A percentile compares a stretch with the other conserved stretches of the same genome.
Conservation (phyloP, 2,797 vertebrate species). For the Denticeps clupeoides region DNA sequence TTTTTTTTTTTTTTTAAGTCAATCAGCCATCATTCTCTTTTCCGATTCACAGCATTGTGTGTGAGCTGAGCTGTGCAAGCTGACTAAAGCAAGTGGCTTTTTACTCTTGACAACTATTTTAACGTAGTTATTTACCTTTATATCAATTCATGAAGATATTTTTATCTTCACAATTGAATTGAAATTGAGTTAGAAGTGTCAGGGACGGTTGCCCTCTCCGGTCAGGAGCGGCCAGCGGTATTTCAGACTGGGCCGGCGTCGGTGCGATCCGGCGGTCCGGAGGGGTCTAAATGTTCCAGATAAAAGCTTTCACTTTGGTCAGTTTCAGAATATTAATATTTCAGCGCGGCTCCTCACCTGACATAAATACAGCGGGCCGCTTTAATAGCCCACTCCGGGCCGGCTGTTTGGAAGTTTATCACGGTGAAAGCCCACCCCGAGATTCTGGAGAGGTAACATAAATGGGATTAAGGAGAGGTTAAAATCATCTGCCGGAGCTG, state of each 20-base stretch:
- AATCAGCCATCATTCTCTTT: slow-evolving; percentile 14
- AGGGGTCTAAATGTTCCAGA: slow-evolving; percentile 45
- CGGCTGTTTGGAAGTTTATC: slow-evolving; percentile 76
- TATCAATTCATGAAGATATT: too few species aligned
- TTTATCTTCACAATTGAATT: too few species aligned
- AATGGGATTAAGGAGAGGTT: slow-evolving; percentile 84
- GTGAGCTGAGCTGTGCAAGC: neutral
- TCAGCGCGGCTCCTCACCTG: slow-evolving; percentile 58
- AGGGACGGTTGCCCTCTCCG: too few species aligned
- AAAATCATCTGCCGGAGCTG: slow-evolving; percentile 71
- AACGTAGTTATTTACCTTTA: too few species aligned
- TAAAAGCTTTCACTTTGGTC: slow-evolving; percentile 70
- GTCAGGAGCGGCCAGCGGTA: slow-evolving; percentile 39
- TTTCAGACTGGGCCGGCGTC: slow-evolving; percentile 21
- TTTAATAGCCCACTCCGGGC: slow-evolving; percentile 63
- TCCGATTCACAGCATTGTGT: neutral
- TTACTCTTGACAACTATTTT: too few species aligned
- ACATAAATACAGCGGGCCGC: slow-evolving; percentile 61
- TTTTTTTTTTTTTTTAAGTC: slow-evolving; percentile 18
- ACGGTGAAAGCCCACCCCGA: slow-evolving; percentile 62
- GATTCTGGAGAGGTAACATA: slow-evolving; percentile 79
- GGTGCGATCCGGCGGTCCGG: slow-evolving; percentile 46
- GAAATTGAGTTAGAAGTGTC: too few species aligned
- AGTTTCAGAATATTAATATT: slow-evolving; percentile 73
- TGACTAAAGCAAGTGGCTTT: neutral